Evolutionary conservation across 1,140 invertebrate species (phyloP).

Genomic region (Psilanteris sp.): DNA sequence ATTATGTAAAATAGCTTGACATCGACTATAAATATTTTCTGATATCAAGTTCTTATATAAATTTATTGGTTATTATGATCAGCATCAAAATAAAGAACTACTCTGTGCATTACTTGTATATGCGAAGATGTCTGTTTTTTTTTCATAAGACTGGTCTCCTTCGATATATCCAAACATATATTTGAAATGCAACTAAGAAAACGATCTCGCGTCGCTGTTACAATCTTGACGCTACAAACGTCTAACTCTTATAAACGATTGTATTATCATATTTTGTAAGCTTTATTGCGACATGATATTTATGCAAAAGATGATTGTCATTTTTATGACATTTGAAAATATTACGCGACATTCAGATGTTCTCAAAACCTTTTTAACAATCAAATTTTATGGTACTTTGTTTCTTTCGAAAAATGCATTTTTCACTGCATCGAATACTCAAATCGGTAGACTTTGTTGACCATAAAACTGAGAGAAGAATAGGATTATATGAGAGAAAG

Average conservation of each 20-base stretch:
- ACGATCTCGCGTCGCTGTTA: not conserved
- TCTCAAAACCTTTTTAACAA: conserved; percentile 44
- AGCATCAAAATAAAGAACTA: conserved; percentile 14
- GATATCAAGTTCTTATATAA: no score
- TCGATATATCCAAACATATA: conserved; percentile 8
- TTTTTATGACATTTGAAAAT: conserved; percentile 46
- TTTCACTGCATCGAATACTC: conserved; percentile 41
- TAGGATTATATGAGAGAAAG: conserved; percentile 30
- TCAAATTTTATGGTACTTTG: conserved; percentile 47
- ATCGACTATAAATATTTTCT: conserved; percentile 13
- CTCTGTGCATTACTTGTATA: conserved; percentile 13
- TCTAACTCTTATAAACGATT: conserved; percentile 35
- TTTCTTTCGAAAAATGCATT: conserved; percentile 39
- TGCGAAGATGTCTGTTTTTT: conserved; percentile 11
- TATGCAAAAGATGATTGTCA: conserved; percentile 48
- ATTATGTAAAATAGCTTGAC: no score
- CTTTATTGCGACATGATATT: conserved; percentile 50
- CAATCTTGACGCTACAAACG: not conserved
- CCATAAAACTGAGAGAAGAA: conserved; percentile 45
- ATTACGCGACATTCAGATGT: conserved; percentile 14
- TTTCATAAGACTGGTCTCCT: conserved; percentile 11
- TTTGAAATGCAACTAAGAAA: conserved; percentile 2
- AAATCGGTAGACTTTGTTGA: conserved; percentile 42
- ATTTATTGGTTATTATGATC: conserved; percentile 27
- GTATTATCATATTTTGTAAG: conserved; percentile 48